These are phyloP conservation scores for Myotis planiceps DNA, from an alignment of 2,797 vertebrate species.

Conservation along the genomic window DNA sequence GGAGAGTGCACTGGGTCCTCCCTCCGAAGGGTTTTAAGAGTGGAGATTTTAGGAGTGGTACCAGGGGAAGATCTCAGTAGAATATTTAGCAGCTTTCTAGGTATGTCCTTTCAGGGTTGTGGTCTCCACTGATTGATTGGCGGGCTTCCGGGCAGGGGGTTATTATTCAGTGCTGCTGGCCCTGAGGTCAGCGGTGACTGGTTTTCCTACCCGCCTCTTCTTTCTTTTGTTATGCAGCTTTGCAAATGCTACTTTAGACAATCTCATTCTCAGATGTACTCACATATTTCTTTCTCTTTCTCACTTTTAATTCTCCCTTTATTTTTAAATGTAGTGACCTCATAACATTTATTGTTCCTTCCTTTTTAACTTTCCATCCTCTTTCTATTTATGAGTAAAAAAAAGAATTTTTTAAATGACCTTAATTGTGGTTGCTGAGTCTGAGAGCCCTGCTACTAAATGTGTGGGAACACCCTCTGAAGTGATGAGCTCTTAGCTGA, in stretches of 20 bases:
- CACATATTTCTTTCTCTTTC: not conserved
- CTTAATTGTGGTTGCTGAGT: constrained; percentile 14
- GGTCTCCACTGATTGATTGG: no score
- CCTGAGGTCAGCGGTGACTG: no score
- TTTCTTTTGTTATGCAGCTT: constrained; percentile 3
- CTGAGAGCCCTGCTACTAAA: constrained; percentile 7
- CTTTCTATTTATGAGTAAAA: not conserved
- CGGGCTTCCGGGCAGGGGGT: no score
- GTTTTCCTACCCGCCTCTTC: not conserved
- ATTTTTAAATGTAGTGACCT: constrained; percentile 7
- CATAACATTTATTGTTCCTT: not conserved
- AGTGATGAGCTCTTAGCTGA: not conserved
- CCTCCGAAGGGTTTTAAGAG: no score
- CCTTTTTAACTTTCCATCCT: not conserved
- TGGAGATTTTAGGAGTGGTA: no score
- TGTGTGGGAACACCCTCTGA: constrained; percentile 24
- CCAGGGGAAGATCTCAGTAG: no score
- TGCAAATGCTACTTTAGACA: not conserved
- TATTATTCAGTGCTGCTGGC: no score
- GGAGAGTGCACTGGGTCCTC: no score
- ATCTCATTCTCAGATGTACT: not conserved
- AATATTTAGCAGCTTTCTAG: no score
- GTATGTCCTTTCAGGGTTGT: no score
- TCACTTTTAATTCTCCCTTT: constrained; percentile 22
- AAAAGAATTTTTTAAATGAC: not conserved